These are phyloP conservation scores for Mellilla xanthometata DNA, from an alignment of 2,888 invertebrate species.

Conservation along the genomic window DNA sequence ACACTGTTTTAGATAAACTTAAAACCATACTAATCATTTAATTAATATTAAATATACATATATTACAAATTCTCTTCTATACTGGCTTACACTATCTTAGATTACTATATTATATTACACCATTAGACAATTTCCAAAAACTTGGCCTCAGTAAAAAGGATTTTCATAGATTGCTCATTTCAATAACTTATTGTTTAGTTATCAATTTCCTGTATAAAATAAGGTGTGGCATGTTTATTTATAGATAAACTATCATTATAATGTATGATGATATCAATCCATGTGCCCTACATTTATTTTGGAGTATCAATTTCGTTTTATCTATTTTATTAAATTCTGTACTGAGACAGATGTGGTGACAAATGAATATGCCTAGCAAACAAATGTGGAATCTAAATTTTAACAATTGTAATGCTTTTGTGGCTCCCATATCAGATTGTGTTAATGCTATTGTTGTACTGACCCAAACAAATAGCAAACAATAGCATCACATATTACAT, in stretches of 20 bases:
- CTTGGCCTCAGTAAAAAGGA: no score
- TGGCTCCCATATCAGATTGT: conserved; percentile 2
- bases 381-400: neutral
- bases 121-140: no score
- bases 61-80: no score
- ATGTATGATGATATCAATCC: neutral
- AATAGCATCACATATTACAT: no score
- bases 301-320: conserved; percentile 2
- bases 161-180: no score
- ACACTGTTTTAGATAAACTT: no score
- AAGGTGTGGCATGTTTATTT: conserved; percentile 15
- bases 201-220: conserved; percentile 1
- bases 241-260: conserved; percentile 2
- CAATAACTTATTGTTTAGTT: conserved; percentile 5
- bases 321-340: conserved; percentile 4
- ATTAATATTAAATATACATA: no score
- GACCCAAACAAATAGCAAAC: neutral
- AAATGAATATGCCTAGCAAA: neutral
- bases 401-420: neutral
- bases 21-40: no score
- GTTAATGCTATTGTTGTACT: conserved; percentile 2
- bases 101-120: no score
- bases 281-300: conserved; percentile 11
- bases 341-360: neutral
- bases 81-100: no score